phyloP scores from a whole-genome alignment of 2,797 vertebrate genomes.

The Tragelaphus oryx region DNA sequence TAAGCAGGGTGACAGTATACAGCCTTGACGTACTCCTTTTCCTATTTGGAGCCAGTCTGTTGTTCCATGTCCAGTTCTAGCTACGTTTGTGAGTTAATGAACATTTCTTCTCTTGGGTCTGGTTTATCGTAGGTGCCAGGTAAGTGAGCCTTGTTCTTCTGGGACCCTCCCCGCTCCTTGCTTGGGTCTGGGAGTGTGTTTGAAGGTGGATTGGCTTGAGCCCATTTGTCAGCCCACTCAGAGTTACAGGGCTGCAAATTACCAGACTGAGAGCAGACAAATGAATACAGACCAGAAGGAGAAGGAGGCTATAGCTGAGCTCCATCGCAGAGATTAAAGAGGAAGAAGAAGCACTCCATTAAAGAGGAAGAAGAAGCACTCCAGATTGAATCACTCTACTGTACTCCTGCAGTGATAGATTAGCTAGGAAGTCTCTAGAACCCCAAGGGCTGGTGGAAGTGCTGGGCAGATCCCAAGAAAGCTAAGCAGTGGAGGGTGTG shows the following conservation, averaged over 20 bases:
- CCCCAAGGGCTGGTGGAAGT: neutral
- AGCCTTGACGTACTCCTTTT: neutral
- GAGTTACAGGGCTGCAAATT: neutral
- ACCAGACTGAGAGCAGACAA: neutral
- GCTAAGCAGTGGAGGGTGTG: too few species aligned
- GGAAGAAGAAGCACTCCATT: neutral
- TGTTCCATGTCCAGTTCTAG: neutral
- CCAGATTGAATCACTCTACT: neutral
- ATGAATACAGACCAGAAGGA: neutral
- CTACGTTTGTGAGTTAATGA: neutral
- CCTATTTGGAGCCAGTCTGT: neutral
- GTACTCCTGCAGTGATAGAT: neutral
- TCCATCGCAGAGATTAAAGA: neutral
- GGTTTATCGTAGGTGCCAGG: too few species aligned
- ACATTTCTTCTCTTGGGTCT: neutral
- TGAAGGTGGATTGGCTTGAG: neutral
- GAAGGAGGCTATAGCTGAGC: neutral
- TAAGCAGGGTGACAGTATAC: neutral
- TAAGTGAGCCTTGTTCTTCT: neutral
- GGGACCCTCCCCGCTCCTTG: neutral
- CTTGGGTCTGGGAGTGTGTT: neutral
- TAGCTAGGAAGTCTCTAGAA: neutral
- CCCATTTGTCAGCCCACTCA: accelerated
- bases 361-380: neutral
- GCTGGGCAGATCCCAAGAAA: neutral